phyloP scores from a whole-genome alignment of 1,140 invertebrate genomes.

The Conus betulinus region DNA sequence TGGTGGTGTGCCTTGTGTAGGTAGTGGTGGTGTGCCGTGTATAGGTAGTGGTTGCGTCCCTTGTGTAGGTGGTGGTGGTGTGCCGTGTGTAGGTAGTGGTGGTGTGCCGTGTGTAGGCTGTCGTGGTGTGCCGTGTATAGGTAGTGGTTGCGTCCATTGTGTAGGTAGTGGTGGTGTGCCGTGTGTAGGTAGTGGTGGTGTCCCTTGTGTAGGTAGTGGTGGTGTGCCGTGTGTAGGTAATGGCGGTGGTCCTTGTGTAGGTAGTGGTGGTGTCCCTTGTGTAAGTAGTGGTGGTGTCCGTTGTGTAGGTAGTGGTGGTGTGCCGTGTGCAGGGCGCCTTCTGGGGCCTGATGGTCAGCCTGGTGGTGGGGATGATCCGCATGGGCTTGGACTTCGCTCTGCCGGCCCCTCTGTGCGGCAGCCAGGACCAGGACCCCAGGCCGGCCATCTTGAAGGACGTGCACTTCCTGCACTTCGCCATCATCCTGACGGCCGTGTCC shows the following conservation, averaged over 20 bases:
- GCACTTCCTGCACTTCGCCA: slow-evolving; percentile 72
- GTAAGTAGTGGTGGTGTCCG: background rate
- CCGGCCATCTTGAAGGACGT: slow-evolving; percentile 60
- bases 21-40: no score
- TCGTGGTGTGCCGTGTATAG: background rate
- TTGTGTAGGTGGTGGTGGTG: no score
- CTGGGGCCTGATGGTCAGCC: slow-evolving; percentile 78
- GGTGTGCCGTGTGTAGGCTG: background rate
- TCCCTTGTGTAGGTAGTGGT: background rate
- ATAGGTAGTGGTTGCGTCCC: no score
- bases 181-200: background rate
- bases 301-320: background rate
- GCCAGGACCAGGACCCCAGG: slow-evolving; percentile 53
- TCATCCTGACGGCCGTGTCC: slow-evolving; percentile 63
- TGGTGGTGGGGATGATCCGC: slow-evolving; percentile 74
- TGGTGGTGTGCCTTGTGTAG: no score
- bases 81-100: no score
- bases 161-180: no score
- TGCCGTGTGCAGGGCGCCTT: slow-evolving; percentile 76
- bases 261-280: background rate
- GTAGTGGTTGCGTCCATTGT: no score
- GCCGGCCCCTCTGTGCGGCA: slow-evolving; percentile 63
- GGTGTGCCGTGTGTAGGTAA: no score
- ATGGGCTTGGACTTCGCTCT: slow-evolving; percentile 69
- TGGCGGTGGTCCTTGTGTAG: background rate